phyloP scores from a whole-genome alignment of 2,888 invertebrate genomes.

The Dyspetes luteomarginatus region DNA sequence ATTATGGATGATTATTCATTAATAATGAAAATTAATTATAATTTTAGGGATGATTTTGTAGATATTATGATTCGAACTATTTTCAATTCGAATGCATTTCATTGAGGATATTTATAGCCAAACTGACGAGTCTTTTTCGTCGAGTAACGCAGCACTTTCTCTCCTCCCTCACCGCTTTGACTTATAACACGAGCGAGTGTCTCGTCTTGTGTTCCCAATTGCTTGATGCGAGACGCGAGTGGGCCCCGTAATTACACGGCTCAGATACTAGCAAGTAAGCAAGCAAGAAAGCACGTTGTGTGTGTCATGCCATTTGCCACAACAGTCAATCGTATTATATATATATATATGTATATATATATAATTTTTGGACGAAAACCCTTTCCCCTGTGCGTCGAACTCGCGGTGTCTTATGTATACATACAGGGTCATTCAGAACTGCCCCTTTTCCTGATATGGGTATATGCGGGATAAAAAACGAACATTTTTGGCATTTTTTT shows the following conservation, averaged over 20 bases:
- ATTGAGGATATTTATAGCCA: background rate
- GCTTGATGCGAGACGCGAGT: constrained; percentile 71
- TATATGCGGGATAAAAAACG: too few relatives aligned
- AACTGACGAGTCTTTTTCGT: constrained; percentile 54
- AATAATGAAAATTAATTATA: too few relatives aligned
- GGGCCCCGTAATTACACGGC: constrained; percentile 77
- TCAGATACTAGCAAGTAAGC: constrained; percentile 72
- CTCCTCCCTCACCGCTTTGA: constrained; percentile 41
- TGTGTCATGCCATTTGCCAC: constrained; percentile 28
- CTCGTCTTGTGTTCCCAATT: constrained; percentile 68
- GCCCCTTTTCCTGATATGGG: too few relatives aligned
- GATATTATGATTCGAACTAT: too few relatives aligned
- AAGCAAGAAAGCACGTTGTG: constrained; percentile 18
- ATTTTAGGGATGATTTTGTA: too few relatives aligned
- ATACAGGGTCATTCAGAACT: too few relatives aligned
- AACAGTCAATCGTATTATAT: constrained; percentile 53
- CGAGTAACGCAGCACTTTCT: constrained; percentile 65
- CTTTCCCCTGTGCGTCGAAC: constrained; percentile 71
- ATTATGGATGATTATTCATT: too few relatives aligned
- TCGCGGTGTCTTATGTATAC: too few relatives aligned
- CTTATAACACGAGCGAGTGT: constrained; percentile 1
- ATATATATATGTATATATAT: too few relatives aligned
- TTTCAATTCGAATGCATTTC: too few relatives aligned
- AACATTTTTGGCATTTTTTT: too few relatives aligned
- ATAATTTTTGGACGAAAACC: constrained; percentile 65